These are phyloP conservation scores for Aptenodytes patagonicus DNA, from an alignment of 2,113 vertebrate species.

Conservation along the genomic window DNA sequence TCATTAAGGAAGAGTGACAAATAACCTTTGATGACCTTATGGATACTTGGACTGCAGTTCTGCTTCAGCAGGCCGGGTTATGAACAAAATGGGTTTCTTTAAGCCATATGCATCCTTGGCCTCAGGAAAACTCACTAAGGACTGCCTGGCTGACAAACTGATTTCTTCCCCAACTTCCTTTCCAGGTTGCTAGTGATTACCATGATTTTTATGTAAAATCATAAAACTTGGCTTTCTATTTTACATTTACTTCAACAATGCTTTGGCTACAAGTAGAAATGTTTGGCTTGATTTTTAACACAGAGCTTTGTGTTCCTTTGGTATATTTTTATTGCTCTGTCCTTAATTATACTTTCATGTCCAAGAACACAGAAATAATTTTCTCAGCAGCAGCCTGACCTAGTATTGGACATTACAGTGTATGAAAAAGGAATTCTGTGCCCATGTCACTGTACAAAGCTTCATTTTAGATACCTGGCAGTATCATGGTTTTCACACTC, in stretches of 20 bases:
- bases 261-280: background rate
- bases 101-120: background rate
- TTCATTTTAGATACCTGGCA: background rate
- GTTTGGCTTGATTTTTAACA: background rate
- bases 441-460: background rate
- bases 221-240: background rate
- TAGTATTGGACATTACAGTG: background rate
- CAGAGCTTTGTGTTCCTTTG: background rate
- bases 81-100: background rate
- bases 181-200: background rate
- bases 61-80: background rate
- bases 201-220: background rate
- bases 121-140: background rate
- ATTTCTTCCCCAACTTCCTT: background rate
- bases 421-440: background rate
- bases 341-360: background rate
- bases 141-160: background rate
- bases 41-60: background rate
- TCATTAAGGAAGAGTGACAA: background rate
- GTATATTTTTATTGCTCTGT: background rate
- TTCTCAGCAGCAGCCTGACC: background rate
- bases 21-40: slow-evolving; percentile 1
- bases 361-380: background rate
- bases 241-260: background rate
- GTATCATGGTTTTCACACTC: background rate